These are phyloP conservation scores for Drosophila algonquin DNA, from an alignment of 2,888 invertebrate species.

Conservation along the genomic window DNA sequence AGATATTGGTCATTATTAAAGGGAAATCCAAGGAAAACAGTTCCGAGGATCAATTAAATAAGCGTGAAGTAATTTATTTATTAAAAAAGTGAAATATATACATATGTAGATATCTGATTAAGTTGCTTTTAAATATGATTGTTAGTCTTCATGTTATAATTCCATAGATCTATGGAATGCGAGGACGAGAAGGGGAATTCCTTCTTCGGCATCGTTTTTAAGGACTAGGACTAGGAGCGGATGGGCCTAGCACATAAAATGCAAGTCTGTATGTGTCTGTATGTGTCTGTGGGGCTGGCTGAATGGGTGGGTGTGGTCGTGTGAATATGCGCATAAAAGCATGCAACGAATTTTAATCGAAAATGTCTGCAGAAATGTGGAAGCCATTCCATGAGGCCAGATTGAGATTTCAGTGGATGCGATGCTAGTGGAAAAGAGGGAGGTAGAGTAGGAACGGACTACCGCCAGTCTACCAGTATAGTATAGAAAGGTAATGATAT, in stretches of 20 bases:
- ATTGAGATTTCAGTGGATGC: constrained; percentile 11
- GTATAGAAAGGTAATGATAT: not conserved
- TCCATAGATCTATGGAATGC: too few species aligned
- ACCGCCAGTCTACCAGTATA: too few species aligned
- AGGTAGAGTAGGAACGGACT: not conserved
- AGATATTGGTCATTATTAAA: not conserved
- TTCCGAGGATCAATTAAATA: too few species aligned
- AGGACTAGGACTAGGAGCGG: not conserved
- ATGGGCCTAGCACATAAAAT: too few species aligned
- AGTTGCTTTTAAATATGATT: too few species aligned
- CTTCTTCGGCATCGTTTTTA: constrained; percentile 38
- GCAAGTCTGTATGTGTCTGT: constrained; percentile 70
- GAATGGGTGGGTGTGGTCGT: constrained; percentile 24
- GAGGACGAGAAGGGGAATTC: not conserved
- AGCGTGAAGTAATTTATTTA: too few species aligned
- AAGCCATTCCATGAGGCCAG: constrained; percentile 9
- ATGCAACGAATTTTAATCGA: constrained; percentile 79
- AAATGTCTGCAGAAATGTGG: constrained; percentile 67
- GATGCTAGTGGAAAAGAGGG: too few species aligned
- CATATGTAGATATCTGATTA: too few species aligned
- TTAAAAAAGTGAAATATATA: too few species aligned
- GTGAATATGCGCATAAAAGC: constrained; percentile 71
- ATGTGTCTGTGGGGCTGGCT: constrained; percentile 13
- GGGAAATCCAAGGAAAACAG: too few species aligned
- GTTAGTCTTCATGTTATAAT: too few species aligned